Base-by-base conservation (phyloP, 2,797 vertebrate genomes). In the Danio kyathit region DNA sequence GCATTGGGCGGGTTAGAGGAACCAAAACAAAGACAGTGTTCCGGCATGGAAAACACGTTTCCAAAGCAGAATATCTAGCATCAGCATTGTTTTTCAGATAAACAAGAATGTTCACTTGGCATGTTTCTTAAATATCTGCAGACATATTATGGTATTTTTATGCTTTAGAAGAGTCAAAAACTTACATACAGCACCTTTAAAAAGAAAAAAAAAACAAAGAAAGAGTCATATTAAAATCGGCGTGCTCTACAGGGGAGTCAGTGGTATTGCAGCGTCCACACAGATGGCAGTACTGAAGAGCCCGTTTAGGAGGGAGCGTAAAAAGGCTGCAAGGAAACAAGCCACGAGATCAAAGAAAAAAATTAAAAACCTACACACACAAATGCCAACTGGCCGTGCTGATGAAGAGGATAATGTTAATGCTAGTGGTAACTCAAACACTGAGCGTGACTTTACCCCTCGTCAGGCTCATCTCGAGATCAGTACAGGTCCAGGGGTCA, bases 401-500 rank as follows among this genome's bases (percentile, higher is more conserved):
- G 72, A 76, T 72, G 21, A 63, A 80, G 56, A 10, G 6, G 21
- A 75, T 59, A 65, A 57, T 52, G 59, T 57, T 75, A 59, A 75
- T 40, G 51, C 71, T 66, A 41, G 44, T 78, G 71, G 61, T 65
- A 80, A 74, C 43, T 76, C 69, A 80, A 51, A 76, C 38, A 57
- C 66, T 1, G 17, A 83, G 74, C 46, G 46, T 79, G 72, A 71
- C 64, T 74, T 70, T 49, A n/a, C 41, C 43, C 12, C 21, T 74
- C 41, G 59, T 51, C 72, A 67, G 63, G 72, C 49, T 85, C 21
- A 75, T 78, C 52, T 75, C 56, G 66, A 56, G 71, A 69, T 56
- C 59, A 71, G 21, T 29, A 16, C 63, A 44, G 7, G 59, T 83
- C 80, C 52, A 63, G 70, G 38, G 13, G 46, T 54, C 81, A 82